Conservation (phyloP, 1,140 invertebrate genomes). For the Musca vetustissima region DNA sequence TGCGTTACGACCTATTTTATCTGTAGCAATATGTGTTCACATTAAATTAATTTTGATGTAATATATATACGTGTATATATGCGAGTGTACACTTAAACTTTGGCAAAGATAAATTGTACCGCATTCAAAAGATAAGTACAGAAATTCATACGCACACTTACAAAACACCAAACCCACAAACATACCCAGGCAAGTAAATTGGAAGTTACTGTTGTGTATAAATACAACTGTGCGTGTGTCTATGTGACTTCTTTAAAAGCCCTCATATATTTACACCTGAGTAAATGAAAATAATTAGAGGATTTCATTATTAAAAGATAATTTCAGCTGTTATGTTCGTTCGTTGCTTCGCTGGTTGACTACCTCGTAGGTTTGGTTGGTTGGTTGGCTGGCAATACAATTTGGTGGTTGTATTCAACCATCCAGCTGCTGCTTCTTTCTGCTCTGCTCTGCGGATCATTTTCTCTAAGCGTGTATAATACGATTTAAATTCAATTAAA, state of each 20-base stretch:
- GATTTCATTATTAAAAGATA: conserved; percentile 14
- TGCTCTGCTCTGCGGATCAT: too few relatives aligned
- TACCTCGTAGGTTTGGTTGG: too few relatives aligned
- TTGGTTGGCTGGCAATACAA: too few relatives aligned
- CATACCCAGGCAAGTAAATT: background rate
- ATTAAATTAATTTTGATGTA: conserved; percentile 13
- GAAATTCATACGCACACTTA: background rate
- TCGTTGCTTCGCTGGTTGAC: too few relatives aligned
- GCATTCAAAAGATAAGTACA: background rate
- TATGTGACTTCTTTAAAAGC: background rate
- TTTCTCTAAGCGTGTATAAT: too few relatives aligned
- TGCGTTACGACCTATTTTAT: too few relatives aligned
- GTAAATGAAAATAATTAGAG: conserved; percentile 21
- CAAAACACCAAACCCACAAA: background rate
- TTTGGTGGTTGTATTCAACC: too few relatives aligned
- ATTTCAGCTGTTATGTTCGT: too few relatives aligned
- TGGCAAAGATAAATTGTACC: conserved; percentile 7
- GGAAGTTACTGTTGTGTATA: background rate
- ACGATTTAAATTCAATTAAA: too few relatives aligned
- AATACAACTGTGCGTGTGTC: too few relatives aligned
- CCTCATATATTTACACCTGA: conserved; percentile 13
- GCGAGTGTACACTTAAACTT: too few relatives aligned
- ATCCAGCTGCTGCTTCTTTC: too few relatives aligned
- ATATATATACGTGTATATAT: background rate
- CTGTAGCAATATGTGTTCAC: background rate